phyloP scores from a whole-genome alignment of 2,113 vertebrate species.

The Ammospiza nelsoni region DNA sequence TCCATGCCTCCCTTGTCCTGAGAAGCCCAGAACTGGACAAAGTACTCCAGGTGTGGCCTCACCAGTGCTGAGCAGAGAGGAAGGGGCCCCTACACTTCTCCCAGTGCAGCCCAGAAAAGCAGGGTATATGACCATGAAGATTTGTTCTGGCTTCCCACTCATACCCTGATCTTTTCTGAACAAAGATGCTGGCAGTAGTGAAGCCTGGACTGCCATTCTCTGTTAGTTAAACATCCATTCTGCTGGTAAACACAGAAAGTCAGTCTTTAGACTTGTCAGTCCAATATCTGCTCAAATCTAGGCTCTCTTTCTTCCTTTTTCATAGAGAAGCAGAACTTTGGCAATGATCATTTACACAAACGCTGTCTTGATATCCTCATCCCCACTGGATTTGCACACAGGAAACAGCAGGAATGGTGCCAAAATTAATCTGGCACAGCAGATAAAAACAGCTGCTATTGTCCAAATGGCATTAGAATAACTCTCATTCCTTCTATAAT shows the following conservation, averaged over 20 bases:
- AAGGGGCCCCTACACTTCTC: not conserved
- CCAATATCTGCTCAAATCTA: not conserved
- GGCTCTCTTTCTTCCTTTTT: not conserved
- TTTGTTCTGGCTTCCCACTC: not conserved
- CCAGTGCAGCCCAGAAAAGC: not conserved
- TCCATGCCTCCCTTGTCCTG: not conserved
- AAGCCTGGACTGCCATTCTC: not conserved
- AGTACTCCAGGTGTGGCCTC: not conserved
- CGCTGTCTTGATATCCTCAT: not conserved
- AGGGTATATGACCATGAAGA: not conserved
- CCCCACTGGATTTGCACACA: not conserved
- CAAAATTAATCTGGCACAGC: not conserved
- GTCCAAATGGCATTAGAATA: not conserved
- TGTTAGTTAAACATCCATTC: not conserved
- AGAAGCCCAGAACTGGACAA: not conserved
- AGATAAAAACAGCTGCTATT: conserved; percentile 33
- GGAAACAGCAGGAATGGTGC: not conserved
- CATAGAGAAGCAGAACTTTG: not conserved
- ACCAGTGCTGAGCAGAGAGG: not conserved
- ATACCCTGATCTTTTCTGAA: not conserved
- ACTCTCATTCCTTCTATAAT: conserved; percentile 4
- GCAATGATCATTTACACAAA: not conserved
- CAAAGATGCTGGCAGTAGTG: not conserved
- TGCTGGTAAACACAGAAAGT: not conserved
- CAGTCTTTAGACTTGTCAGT: not conserved